Evolutionary conservation across 2,888 invertebrate genomes (phyloP).

Genomic region (Liposcelis brunnea): DNA sequence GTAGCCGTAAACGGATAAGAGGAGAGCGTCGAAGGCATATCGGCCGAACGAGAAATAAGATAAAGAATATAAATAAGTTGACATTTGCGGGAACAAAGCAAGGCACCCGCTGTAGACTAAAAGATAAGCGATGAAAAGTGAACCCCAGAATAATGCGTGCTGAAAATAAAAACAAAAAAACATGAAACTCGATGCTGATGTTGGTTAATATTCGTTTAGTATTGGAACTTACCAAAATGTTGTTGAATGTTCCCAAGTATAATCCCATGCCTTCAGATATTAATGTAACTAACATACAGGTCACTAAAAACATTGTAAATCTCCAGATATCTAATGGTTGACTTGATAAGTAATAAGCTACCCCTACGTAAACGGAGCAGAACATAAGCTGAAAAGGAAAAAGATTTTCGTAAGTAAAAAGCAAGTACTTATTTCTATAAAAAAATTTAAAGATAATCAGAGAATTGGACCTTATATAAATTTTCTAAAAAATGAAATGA

Average conservation of each 20-base stretch:
- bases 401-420: no score
- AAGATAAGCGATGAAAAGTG: constrained; percentile 34
- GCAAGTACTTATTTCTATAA: no score
- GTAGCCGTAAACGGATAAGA: constrained; percentile 61
- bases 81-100: constrained; percentile 35
- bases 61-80: constrained; percentile 32
- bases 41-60: constrained; percentile 35
- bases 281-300: constrained; percentile 31
- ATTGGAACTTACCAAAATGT: constrained; percentile 24
- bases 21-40: constrained; percentile 38
- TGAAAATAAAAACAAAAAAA: constrained; percentile 16
- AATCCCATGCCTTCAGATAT: constrained; percentile 36
- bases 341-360: constrained; percentile 37
- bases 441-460: not conserved
- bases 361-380: constrained; percentile 31
- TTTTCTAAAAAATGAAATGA: no score
- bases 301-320: constrained; percentile 31
- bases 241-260: constrained; percentile 32
- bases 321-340: constrained; percentile 32
- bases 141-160: constrained; percentile 32
- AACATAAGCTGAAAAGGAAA: constrained; percentile 29
- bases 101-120: constrained; percentile 37
- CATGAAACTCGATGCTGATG: constrained; percentile 16
- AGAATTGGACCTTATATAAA: no score
- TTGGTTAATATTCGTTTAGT: not conserved